Base-by-base conservation (phyloP, 30 jellyfish, hydroid and myxozoan genomes). In the Cassiopea andromeda region DNA sequence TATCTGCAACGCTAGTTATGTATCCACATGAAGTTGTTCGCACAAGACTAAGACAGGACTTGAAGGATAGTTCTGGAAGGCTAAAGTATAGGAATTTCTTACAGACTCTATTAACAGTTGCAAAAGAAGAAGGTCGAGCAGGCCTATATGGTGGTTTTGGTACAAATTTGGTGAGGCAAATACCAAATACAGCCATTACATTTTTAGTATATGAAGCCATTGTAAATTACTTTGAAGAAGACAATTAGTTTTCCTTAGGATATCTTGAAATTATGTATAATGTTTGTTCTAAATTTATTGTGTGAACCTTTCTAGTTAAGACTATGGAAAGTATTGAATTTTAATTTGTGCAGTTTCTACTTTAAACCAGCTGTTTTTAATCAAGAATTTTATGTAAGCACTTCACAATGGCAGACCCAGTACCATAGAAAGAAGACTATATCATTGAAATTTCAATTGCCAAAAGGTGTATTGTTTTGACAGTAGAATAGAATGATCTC, bases 21-120 rank as follows among this genome's bases (percentile, higher is more conserved):
- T 94, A 94, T 78, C 98, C 98, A 1, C 98, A 94, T 71, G 98
- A 94, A 82, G 98, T 94, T 46, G 93, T 87, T 44, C 92, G 98
- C 6, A 94, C 98, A 19, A 76, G 98, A 48, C 77, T 94, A 59
- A 74, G 98, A n/a, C 98, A 94, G 69, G 93, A 90, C 60, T 73
- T 82, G 45, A 54, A 43, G 48, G 96, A 88, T 49, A 70, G 71
- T 1, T 70, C 75, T 72, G 98, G 98, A 38, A 60, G 90, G 73
- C 70, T 75, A 38, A 85, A 86, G 80, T 94, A 94, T 69, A 80
- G 94, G 17, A 85, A 89, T 58, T 90, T 94, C 69, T 14, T 86
- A 9, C 97, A 90, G 77, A 87, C 97, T 8, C 60, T 94, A 46
- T 16, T 68, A n/a, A 69, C 85, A 3, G 97, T 94, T 49, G 96